Evolutionary conservation across 2,888 invertebrate genomes (phyloP).

Genomic region (Caenorhabditis macrosperma): DNA sequence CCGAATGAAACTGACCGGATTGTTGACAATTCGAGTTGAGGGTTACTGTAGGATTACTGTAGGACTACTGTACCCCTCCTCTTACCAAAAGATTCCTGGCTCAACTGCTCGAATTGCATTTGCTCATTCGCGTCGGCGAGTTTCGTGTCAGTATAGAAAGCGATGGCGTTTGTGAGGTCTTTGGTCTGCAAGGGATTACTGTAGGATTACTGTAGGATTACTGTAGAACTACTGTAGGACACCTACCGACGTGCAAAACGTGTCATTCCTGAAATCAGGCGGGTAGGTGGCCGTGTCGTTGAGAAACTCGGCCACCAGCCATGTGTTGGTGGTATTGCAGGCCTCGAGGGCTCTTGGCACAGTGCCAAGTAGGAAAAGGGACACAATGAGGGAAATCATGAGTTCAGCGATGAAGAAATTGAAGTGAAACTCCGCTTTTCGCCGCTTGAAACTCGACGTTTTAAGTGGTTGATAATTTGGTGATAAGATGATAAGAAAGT

Average conservation of each 20-base stretch:
- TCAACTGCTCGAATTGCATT: constrained; percentile 5
- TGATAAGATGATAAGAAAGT: no score
- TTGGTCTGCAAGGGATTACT: neutral
- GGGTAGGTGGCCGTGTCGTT: constrained; percentile 3
- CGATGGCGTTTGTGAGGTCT: constrained; percentile 3
- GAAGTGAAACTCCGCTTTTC: no score
- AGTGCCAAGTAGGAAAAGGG: neutral
- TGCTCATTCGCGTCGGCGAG: neutral
- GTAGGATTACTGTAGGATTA: neutral
- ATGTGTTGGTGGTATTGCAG: constrained; percentile 23
- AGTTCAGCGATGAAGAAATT: neutral
- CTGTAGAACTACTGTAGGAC: neutral
- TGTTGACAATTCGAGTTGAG: neutral
- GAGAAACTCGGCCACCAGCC: constrained; percentile 15
- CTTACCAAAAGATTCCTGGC: neutral
- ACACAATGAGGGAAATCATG: neutral
- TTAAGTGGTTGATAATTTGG: no score
- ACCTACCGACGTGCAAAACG: constrained; percentile 18
- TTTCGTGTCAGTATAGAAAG: neutral
- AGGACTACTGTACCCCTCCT: no score
- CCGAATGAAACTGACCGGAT: neutral
- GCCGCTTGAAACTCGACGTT: no score
- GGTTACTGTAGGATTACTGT: neutral
- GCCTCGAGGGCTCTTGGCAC: no score
- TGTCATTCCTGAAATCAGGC: constrained; percentile 9